Conservation (phyloP, 2,797 vertebrate species). For the Enoplosus armatus region DNA sequence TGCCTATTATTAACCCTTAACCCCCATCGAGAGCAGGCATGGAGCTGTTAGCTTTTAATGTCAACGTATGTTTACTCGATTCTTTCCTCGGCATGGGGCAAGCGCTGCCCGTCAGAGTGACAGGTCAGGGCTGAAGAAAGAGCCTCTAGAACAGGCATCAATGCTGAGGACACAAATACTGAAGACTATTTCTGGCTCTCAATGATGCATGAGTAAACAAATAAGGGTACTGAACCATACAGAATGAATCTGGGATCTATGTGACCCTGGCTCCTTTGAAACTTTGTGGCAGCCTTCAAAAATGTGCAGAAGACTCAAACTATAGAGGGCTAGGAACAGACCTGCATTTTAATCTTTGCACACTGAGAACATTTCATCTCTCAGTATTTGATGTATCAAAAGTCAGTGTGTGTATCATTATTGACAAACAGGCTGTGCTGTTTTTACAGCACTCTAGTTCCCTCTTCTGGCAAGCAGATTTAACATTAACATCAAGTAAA, state of each 20-base stretch:
- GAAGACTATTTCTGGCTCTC: background rate
- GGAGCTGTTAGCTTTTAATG: slow-evolving; percentile 52
- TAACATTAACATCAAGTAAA: background rate
- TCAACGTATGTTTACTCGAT: slow-evolving; percentile 57
- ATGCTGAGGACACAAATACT: no score
- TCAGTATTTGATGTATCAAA: background rate
- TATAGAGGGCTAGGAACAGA: background rate
- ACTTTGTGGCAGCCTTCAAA: background rate
- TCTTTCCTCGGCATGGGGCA: slow-evolving; percentile 32
- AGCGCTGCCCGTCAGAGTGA: slow-evolving; percentile 34
- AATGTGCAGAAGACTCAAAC: background rate
- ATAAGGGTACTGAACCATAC: background rate
- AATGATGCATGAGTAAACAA: slow-evolving; percentile 5
- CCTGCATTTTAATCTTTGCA: background rate
- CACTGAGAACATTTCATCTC: background rate
- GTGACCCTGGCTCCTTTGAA: background rate
- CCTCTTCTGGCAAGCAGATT: slow-evolving; percentile 78
- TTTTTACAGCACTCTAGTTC: slow-evolving; percentile 74
- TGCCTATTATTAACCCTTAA: slow-evolving; percentile 71
- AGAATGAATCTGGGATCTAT: background rate
- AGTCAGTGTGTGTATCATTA: background rate
- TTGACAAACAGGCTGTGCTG: slow-evolving; percentile 29
- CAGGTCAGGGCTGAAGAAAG: slow-evolving; percentile 26
- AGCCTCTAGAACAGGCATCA: background rate
- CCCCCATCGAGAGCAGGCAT: slow-evolving; percentile 60